Evolutionary conservation across 2,888 invertebrate genomes (phyloP).

Genomic region (Athalia cordata): DNA sequence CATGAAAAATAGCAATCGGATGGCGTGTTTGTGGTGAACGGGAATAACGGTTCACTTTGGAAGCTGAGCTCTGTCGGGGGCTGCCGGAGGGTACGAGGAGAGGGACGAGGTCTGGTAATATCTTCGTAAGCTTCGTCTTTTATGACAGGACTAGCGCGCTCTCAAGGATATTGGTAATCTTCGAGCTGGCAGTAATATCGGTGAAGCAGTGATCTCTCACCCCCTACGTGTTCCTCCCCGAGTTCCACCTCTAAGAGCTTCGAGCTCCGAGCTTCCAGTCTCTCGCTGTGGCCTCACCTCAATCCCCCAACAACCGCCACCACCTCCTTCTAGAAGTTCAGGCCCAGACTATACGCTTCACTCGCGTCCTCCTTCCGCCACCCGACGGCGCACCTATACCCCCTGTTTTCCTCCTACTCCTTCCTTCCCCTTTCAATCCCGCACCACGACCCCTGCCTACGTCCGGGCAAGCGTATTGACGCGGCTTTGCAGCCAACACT

Average conservation of each 20-base stretch:
- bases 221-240: constrained; percentile 52
- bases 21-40: neutral
- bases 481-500: constrained; percentile 66
- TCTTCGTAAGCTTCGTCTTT: constrained; percentile 72
- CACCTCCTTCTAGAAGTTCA: constrained; percentile 34
- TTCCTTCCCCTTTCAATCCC: constrained; percentile 48
- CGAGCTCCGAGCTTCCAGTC: constrained; percentile 46
- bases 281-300: constrained; percentile 48
- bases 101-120: constrained; percentile 63
- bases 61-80: constrained; percentile 26
- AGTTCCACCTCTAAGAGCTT: constrained; percentile 43
- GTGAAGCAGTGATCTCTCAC: constrained; percentile 72
- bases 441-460: constrained; percentile 47
- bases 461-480: constrained; percentile 67
- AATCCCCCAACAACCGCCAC: constrained; percentile 46
- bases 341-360: constrained; percentile 38
- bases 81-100: constrained; percentile 7
- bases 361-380: constrained; percentile 35
- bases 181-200: constrained; percentile 71
- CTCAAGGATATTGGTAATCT: constrained; percentile 74
- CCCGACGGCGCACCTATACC: constrained; percentile 44
- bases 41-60: neutral
- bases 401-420: constrained; percentile 49
- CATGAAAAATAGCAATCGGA: too few species aligned
- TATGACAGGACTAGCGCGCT: constrained; percentile 71